Conservation (phyloP, 2,113 vertebrate genomes). For the Muntiacus muntjak region DNA sequence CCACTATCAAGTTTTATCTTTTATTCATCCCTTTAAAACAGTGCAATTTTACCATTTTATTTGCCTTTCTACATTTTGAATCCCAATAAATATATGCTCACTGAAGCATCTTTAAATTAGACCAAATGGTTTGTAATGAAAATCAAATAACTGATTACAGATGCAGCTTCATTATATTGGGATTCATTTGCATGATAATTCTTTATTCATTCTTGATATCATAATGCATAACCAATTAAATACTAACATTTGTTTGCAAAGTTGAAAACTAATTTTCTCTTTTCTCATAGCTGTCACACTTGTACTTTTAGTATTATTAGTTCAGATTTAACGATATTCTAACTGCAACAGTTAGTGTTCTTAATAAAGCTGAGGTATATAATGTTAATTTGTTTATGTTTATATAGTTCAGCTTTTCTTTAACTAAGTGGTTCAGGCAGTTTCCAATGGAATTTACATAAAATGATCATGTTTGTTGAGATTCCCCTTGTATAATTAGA, state of each 20-base stretch:
- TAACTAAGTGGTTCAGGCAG: constrained; percentile 69
- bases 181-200: constrained; percentile 50
- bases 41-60: background rate
- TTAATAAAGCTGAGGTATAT: constrained; percentile 51
- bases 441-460: constrained; percentile 52
- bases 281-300: constrained; percentile 32
- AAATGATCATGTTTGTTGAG: background rate
- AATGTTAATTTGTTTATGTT: constrained; percentile 64
- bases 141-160: constrained; percentile 44
- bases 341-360: constrained; percentile 61
- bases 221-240: constrained; percentile 51
- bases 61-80: background rate
- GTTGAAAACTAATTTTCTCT: constrained; percentile 14
- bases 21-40: background rate
- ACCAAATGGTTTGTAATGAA: constrained; percentile 22
- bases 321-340: constrained; percentile 46
- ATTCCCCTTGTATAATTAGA: background rate
- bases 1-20: background rate
- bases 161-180: background rate
- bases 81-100: background rate
- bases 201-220: constrained; percentile 22
- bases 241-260: constrained; percentile 28
- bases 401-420: constrained; percentile 47
- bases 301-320: constrained; percentile 26
- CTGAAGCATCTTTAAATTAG: background rate